Conservation (phyloP, 2,888 invertebrate genomes). For the Chrysolina haemoptera region DNA sequence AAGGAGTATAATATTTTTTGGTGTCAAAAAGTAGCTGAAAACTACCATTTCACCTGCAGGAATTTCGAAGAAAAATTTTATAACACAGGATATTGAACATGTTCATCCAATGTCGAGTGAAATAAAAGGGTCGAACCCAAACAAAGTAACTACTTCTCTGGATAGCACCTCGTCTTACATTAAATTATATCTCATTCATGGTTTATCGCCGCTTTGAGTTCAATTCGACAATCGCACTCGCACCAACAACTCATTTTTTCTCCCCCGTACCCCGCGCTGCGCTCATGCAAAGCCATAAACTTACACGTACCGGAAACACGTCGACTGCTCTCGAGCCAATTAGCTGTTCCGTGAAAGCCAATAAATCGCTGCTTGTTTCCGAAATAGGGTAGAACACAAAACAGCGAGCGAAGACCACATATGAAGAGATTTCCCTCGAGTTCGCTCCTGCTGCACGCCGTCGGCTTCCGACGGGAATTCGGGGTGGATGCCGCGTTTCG, state of each 20-base stretch:
- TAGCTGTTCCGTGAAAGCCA: conserved; percentile 62
- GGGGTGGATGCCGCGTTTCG: conserved; percentile 47
- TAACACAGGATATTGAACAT: too few relatives aligned
- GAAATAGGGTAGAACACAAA: conserved; percentile 61
- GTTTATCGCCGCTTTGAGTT: too few relatives aligned
- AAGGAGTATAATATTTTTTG: too few relatives aligned
- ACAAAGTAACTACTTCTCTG: too few relatives aligned
- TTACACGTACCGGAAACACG: conserved; percentile 56
- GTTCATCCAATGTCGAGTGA: too few relatives aligned
- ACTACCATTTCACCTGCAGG: too few relatives aligned
- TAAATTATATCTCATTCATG: too few relatives aligned
- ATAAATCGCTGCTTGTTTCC: conserved; percentile 65
- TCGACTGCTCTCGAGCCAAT: conserved; percentile 63
- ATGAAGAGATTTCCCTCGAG: conserved; percentile 65
- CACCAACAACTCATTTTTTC: not conserved
- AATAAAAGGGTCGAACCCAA: too few relatives aligned
- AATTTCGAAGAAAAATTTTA: too few relatives aligned
- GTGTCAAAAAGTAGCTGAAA: too few relatives aligned
- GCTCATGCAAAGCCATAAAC: conserved; percentile 40
- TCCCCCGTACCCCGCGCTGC: not conserved
- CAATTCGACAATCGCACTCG: too few relatives aligned
- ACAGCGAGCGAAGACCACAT: conserved; percentile 58
- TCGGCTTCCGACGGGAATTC: conserved; percentile 41
- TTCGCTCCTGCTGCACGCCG: conserved; percentile 42
- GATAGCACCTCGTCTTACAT: too few relatives aligned